Evolutionary conservation across 2,888 invertebrate genomes (phyloP).

Genomic region (Pollenia angustigena): DNA sequence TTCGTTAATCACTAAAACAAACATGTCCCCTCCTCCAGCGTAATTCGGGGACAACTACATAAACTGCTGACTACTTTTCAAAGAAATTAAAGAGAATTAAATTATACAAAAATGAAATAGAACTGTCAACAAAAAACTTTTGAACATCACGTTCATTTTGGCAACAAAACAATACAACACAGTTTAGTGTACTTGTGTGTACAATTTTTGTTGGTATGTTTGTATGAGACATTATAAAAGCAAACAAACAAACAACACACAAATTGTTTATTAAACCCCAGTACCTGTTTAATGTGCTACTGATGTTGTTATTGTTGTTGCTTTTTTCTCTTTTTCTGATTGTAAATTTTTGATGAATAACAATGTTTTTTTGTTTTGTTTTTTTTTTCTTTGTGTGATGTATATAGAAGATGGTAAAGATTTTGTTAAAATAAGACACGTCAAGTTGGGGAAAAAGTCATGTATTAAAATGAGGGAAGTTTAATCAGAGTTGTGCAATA

Average conservation of each 20-base stretch:
- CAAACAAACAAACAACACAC: background rate
- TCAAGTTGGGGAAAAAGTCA: constrained; percentile 29
- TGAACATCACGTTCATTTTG: constrained; percentile 53
- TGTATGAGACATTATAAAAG: constrained; percentile 6
- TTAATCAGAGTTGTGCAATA: background rate
- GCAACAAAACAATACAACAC: constrained; percentile 20
- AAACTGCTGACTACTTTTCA: constrained; percentile 10
- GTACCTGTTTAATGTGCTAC: constrained; percentile 7
- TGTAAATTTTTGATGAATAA: constrained; percentile 38
- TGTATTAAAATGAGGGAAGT: background rate
- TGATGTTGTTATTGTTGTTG: constrained; percentile 18
- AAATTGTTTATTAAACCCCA: constrained; percentile 40
- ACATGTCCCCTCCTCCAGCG: background rate
- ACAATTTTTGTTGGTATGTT: background rate
- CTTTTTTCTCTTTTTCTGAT: background rate
- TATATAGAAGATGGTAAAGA: background rate
- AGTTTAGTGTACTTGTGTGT: background rate
- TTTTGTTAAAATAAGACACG: background rate
- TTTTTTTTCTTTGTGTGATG: no score
- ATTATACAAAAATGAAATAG: constrained; percentile 26
- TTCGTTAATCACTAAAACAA: constrained; percentile 38
- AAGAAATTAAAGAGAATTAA: constrained; percentile 39
- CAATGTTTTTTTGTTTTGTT: background rate
- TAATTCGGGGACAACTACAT: background rate
- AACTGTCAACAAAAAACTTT: constrained; percentile 15